Conservation (phyloP, 2,797 vertebrate genomes). For the Gallinago nigripennis region DNA sequence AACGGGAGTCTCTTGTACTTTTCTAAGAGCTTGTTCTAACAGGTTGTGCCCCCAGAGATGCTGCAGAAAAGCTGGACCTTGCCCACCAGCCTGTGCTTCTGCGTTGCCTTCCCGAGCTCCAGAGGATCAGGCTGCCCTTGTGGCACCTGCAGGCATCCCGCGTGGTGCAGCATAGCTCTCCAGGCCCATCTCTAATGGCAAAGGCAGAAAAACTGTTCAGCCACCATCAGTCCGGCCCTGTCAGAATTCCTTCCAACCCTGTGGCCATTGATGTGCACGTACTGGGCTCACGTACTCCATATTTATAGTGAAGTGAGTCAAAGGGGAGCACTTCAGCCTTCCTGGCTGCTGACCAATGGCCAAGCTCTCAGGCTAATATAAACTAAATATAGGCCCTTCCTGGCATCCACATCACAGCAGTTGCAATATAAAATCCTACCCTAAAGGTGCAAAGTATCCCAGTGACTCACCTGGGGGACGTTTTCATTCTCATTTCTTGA, state of each 20-base stretch:
- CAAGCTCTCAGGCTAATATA: background rate
- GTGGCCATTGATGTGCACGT: fast-evolving
- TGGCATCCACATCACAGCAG: background rate
- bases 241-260: background rate
- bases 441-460: background rate
- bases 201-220: background rate
- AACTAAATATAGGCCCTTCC: background rate
- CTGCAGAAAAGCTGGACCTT: background rate
- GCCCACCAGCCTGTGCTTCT: background rate
- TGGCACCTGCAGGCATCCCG: background rate
- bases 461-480: background rate
- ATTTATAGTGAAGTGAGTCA: background rate
- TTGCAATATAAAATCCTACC: background rate
- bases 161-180: background rate
- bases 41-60: fast-evolving
- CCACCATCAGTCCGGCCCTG: background rate
- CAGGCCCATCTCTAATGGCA: background rate
- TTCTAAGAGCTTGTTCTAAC: background rate
- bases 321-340: background rate
- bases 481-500: background rate
- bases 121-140: fast-evolving
- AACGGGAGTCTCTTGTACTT: background rate
- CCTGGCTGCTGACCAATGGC: background rate
- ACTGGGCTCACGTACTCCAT: background rate
- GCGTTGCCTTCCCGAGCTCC: fast-evolving